phyloP scores from a whole-genome alignment of 2,797 vertebrate genomes.

The Alectoris magna region DNA sequence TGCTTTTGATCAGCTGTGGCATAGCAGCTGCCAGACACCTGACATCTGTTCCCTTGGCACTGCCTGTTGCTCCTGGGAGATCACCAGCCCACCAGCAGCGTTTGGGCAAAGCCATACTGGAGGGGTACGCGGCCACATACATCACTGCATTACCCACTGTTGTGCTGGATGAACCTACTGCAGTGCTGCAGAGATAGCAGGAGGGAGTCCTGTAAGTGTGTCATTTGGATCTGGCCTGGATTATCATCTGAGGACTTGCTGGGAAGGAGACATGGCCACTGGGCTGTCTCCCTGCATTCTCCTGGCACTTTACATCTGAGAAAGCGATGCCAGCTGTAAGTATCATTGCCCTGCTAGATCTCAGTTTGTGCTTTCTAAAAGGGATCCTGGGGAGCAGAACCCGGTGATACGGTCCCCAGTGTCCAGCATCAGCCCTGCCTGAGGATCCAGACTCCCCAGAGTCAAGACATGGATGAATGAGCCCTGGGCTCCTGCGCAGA shows the following conservation, averaged over 20 bases:
- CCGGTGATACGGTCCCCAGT: not conserved
- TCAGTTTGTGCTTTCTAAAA: not conserved
- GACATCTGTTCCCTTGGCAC: not conserved
- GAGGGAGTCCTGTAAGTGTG: not conserved
- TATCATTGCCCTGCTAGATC: not conserved
- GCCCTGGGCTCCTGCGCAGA: not conserved
- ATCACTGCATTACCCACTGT: accelerated
- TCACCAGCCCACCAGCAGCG: not conserved
- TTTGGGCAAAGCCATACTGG: not conserved
- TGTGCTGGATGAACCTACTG: not conserved
- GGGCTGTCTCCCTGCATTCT: not conserved
- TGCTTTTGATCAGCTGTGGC: not conserved
- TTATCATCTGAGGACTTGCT: not conserved
- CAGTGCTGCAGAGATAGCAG: not conserved
- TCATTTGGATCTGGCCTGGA: not conserved
- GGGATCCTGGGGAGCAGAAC: not conserved
- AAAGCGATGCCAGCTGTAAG: not conserved
- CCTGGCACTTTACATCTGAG: not conserved
- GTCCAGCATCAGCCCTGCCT: not conserved
- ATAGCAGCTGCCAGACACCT: not conserved
- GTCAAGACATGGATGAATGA: not conserved
- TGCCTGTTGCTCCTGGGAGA: not conserved
- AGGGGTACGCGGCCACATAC: not conserved
- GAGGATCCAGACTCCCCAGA: not conserved
- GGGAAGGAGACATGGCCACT: not conserved